Evolutionary conservation across 2,113 vertebrate species (phyloP).

Genomic region (Rhinoderma darwinii): DNA sequence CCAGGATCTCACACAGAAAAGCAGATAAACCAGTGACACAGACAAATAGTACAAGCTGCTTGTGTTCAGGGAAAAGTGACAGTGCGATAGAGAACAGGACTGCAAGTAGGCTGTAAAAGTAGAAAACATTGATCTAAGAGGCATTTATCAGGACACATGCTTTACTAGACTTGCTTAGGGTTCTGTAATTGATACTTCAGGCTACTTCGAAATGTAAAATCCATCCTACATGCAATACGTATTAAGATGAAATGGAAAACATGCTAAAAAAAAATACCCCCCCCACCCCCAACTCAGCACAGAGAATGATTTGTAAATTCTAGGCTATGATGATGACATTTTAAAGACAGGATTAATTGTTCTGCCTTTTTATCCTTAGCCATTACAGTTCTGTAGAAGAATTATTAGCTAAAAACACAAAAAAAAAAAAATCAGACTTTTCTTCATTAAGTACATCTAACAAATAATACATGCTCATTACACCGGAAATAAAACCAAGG

Average conservation of each 20-base stretch:
- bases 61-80: constrained; percentile 22
- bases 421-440: neutral
- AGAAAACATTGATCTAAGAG: constrained; percentile 53
- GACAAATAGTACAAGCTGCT: constrained; percentile 36
- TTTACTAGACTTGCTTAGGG: constrained; percentile 3
- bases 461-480: constrained; percentile 30
- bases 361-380: neutral
- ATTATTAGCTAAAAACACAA: constrained; percentile 35
- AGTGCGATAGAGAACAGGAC: constrained; percentile 12
- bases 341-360: constrained; percentile 49
- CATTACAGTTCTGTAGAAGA: neutral
- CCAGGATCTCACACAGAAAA: neutral
- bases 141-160: constrained; percentile 23
- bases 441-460: constrained; percentile 40
- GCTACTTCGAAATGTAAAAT: constrained; percentile 26
- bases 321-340: neutral
- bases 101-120: constrained; percentile 43
- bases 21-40: neutral
- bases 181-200: constrained; percentile 45
- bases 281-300: neutral
- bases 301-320: neutral
- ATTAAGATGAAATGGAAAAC: neutral
- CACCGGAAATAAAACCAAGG: constrained; percentile 31
- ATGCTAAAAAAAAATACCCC: too few species aligned
- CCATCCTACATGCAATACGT: neutral